Conservation (phyloP, 2,888 invertebrate species). For the Ophonus ardosiacus region DNA sequence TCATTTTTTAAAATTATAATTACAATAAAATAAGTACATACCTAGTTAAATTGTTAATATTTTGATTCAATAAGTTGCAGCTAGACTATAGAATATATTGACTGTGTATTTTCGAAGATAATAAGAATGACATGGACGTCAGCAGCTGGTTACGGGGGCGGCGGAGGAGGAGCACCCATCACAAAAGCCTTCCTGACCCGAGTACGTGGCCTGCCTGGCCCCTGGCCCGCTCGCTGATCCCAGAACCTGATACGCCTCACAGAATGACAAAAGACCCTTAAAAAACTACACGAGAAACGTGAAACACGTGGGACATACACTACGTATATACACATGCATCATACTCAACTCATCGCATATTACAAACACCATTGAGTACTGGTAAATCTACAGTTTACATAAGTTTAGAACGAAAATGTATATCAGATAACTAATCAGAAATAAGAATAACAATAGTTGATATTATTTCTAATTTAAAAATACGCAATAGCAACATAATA, state of each 20-base stretch:
- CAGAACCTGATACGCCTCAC: constrained; percentile 52
- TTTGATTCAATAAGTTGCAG: background rate
- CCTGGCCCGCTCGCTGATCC: constrained; percentile 44
- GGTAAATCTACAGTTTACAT: no score
- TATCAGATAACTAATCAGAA: no score
- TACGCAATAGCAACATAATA: no score
- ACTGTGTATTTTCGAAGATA: background rate
- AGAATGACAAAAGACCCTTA: constrained; percentile 63
- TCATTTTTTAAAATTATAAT: no score
- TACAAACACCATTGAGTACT: background rate
- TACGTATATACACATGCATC: constrained; percentile 24
- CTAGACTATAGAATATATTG: background rate
- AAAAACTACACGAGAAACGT: constrained; percentile 58
- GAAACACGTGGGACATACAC: constrained; percentile 56
- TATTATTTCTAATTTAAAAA: no score
- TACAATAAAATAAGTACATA: no score
- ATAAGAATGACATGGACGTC: background rate
- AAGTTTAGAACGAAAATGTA: no score
- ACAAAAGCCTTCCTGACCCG: constrained; percentile 47
- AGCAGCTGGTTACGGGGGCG: background rate
- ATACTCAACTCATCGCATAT: background rate
- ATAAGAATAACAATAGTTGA: no score
- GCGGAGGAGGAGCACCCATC: constrained; percentile 1
- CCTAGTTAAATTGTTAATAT: no score
- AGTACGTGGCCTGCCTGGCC: constrained; percentile 33